Conservation (phyloP, 2,888 invertebrate genomes). For the Cosmopolites sordidus region DNA sequence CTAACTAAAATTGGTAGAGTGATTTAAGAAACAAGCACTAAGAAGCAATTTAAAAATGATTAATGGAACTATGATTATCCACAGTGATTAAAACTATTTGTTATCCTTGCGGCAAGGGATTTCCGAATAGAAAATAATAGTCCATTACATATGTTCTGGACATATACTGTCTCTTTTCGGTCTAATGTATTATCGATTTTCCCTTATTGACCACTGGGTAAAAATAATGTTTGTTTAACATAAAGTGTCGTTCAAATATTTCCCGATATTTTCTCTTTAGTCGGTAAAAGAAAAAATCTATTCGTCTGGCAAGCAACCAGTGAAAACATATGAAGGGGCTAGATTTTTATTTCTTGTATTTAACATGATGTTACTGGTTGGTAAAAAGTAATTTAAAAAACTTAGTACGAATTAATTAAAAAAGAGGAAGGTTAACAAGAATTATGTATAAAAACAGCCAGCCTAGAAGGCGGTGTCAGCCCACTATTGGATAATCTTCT, state of each 20-base stretch:
- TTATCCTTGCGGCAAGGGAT: slow-evolving; percentile 13
- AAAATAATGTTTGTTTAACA: slow-evolving; percentile 20
- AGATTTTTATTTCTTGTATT: no score
- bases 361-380: no score
- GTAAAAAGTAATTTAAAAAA: no score
- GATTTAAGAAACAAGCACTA: no score
- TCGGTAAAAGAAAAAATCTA: no score
- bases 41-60: slow-evolving; percentile 8
- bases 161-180: slow-evolving; percentile 24
- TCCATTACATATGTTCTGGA: slow-evolving; percentile 27
- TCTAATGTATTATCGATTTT: slow-evolving; percentile 26
- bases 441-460: neutral
- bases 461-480: slow-evolving; percentile 20
- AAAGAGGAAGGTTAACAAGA: neutral
- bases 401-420: no score
- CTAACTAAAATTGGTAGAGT: no score
- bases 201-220: slow-evolving; percentile 28
- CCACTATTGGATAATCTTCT: slow-evolving; percentile 50
- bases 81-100: slow-evolving; percentile 21
- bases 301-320: no score
- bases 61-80: slow-evolving; percentile 17
- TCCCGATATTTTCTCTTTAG: no score
- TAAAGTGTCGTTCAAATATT: slow-evolving; percentile 14
- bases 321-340: no score
- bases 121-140: slow-evolving; percentile 32